phyloP scores from a whole-genome alignment of 2,113 vertebrate genomes.

The Dasypus novemcinctus region DNA sequence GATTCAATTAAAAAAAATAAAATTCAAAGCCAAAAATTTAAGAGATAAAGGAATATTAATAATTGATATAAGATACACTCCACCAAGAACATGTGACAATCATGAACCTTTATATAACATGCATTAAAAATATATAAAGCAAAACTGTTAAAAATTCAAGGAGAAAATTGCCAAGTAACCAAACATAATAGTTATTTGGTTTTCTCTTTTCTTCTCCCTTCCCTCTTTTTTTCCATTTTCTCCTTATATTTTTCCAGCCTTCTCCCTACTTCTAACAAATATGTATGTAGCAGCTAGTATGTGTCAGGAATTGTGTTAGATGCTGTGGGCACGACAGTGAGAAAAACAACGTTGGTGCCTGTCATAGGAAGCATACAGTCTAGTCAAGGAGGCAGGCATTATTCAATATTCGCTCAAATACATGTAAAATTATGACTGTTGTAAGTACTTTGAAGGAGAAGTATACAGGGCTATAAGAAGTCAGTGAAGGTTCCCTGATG shows the following conservation, averaged over 20 bases:
- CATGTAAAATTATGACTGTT: conserved; percentile 5
- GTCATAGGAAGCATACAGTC: background rate
- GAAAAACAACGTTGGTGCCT: background rate
- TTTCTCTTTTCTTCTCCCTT: background rate
- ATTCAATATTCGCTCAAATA: background rate
- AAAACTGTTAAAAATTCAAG: background rate
- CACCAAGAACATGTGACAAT: background rate
- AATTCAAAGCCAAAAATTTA: conserved; percentile 13
- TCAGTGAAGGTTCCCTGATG: background rate
- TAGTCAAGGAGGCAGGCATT: background rate
- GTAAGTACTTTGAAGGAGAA: background rate
- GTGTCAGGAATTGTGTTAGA: background rate
- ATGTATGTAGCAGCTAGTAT: background rate
- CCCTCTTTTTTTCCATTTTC: background rate
- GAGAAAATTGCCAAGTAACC: conserved; percentile 3
- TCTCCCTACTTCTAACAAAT: background rate
- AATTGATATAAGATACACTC: background rate
- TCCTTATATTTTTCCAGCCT: background rate
- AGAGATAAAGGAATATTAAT: background rate
- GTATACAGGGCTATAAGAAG: background rate
- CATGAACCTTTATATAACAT: background rate
- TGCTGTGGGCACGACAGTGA: background rate
- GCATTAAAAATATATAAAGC: background rate
- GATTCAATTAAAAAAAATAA: conserved; percentile 8
- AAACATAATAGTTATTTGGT: background rate